These are phyloP conservation scores for Drosophila ohnishii DNA, from an alignment of 1,140 invertebrate genomes.

Conservation along the genomic window DNA sequence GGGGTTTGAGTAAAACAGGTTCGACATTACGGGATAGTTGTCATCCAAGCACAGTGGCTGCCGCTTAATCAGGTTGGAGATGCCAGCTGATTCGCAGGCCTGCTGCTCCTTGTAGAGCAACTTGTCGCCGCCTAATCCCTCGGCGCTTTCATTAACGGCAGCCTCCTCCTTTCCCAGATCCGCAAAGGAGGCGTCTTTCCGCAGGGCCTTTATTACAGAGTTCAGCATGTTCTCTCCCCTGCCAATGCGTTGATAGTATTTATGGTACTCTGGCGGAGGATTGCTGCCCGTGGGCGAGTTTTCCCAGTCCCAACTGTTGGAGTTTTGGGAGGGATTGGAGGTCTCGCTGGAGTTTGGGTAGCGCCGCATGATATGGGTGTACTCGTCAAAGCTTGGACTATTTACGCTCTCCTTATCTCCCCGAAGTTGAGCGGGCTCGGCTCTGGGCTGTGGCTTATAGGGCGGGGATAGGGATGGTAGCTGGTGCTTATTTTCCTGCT, in stretches of 20 bases:
- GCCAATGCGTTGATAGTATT: constrained; percentile 57
- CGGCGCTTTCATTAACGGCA: constrained; percentile 55
- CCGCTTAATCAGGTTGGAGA: constrained; percentile 58
- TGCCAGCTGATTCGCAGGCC: constrained; percentile 47
- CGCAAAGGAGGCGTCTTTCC: constrained; percentile 60
- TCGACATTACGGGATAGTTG: constrained; percentile 22
- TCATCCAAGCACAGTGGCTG: constrained; percentile 63
- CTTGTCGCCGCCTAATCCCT: constrained; percentile 53
- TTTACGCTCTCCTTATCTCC: constrained; percentile 55
- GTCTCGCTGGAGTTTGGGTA: constrained; percentile 72
- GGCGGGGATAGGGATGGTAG: constrained; percentile 52
- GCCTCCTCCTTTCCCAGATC: constrained; percentile 65
- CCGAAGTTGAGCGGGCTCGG: constrained; percentile 30
- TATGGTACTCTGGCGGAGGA: constrained; percentile 40
- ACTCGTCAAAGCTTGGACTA: constrained; percentile 62
- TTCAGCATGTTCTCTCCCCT: constrained; percentile 70
- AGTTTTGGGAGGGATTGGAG: constrained; percentile 70
- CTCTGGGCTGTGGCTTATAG: constrained; percentile 45
- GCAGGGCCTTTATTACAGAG: constrained; percentile 69
- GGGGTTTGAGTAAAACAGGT: constrained; percentile 50
- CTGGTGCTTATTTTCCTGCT: constrained; percentile 58
- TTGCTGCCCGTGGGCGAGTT: constrained; percentile 49
- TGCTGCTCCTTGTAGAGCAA: constrained; percentile 65
- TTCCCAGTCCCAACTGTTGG: constrained; percentile 71
- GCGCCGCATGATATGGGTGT: constrained; percentile 52